Evolutionary conservation across 2,113 vertebrate genomes (phyloP), one percentile per base, ranked within the genome.

Genomic region (Saguinus imperator): DNA sequence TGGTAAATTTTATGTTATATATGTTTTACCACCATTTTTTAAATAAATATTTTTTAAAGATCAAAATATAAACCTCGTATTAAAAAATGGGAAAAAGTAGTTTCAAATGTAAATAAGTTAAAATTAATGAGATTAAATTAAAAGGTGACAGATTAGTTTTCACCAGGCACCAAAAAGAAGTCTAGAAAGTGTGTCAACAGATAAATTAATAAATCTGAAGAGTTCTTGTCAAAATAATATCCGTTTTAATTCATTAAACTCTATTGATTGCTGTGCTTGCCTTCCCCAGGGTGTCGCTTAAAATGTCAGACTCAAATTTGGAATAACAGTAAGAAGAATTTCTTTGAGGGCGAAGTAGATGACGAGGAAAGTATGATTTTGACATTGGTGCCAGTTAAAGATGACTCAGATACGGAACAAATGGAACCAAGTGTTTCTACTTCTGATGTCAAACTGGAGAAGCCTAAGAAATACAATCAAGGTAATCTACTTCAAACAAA

Each of bases 61-160:
- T 68, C 68, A 84, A 89, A 91, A 76, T 79, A 84, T 12, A 14
- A 92, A 68, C 16, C 43, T 50, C 45, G 40, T 16, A 2, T 85
- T 89, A 79, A 90, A 52, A 90, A 61, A 1, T 80, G 55, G n/a
- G 17, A 68, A 91, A 89, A 85, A 76, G 52, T 52, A 66, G 20
- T 92, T 68, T 87, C 35, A 76, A 87, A 81, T 87, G 25, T 48
- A 94, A 96, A 76, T 52, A 94, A 58, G 84, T 58, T 52, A 29
- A 52, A 81, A 81, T n/a, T 43, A 76, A 80, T 55, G 11, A 72
- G n/a, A 89, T 23, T 2, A 84, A 96, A 58, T 93, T 90, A 72
- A 86, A 68, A 93, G 6, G 27, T 50, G 18, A 88, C 12, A 84
- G 55, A 72, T 12, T 66, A 79, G 45, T 85, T 79, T 57, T 95